Evolutionary conservation across 2,797 vertebrate species (phyloP).

Genomic region (Danio kyathit): DNA sequence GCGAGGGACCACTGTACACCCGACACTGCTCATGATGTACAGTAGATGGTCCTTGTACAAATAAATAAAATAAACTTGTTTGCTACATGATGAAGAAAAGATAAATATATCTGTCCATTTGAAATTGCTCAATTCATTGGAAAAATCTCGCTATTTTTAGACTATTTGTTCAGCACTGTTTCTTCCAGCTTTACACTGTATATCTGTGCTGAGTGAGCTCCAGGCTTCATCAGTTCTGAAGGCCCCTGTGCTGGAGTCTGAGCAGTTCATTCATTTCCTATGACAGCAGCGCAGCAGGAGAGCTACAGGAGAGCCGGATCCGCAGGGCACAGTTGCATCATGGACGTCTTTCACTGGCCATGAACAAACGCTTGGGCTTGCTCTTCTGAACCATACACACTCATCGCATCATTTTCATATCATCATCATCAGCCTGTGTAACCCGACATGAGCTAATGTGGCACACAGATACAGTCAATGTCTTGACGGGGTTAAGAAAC

Average conservation of each 20-base stretch:
- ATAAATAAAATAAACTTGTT: too few species aligned
- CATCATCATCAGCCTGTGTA: background rate
- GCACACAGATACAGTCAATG: background rate
- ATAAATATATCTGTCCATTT: too few species aligned
- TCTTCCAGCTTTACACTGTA: slow-evolving; percentile 47
- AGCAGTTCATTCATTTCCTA: slow-evolving; percentile 28
- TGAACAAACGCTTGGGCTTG: background rate
- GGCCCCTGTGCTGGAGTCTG: background rate
- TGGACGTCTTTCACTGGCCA: background rate
- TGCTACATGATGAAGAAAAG: too few species aligned
- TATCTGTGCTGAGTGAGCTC: slow-evolving; percentile 63
- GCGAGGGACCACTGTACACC: too few species aligned
- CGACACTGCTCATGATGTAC: too few species aligned
- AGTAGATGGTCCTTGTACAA: too few species aligned
- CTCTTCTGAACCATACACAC: slow-evolving; percentile 11
- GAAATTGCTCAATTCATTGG: too few species aligned
- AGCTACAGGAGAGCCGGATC: slow-evolving; percentile 7
- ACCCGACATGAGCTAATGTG: slow-evolving; percentile 9
- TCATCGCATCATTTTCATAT: background rate
- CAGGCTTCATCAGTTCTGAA: slow-evolving; percentile 46
- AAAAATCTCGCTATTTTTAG: background rate
- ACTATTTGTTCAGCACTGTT: slow-evolving; percentile 31
- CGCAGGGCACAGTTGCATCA: background rate
- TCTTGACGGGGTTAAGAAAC: background rate
- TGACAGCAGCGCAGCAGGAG: slow-evolving; percentile 25